These are phyloP conservation scores for Pangasius krempfi DNA, from an alignment of 2,797 vertebrate genomes.

Conservation along the genomic window DNA sequence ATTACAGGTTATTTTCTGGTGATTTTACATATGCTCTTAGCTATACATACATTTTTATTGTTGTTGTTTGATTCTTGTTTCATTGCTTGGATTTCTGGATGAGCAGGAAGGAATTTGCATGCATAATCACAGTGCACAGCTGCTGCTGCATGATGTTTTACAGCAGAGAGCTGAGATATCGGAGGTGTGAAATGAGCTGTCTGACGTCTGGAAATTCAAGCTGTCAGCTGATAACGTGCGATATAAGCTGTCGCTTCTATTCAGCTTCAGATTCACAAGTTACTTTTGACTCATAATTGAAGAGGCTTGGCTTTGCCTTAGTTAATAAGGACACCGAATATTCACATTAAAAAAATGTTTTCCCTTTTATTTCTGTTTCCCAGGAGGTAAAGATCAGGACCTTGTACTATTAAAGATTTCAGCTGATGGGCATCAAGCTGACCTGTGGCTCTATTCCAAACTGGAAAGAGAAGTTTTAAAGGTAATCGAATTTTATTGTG, in stretches of 20 bases:
- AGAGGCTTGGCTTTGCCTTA: neutral
- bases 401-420: constrained; percentile 18
- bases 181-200: constrained; percentile 46
- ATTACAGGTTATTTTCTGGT: neutral
- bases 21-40: constrained; percentile 5
- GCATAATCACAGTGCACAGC: constrained; percentile 43
- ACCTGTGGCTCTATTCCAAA: neutral
- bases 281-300: constrained; percentile 37
- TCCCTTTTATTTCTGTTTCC: constrained; percentile 13
- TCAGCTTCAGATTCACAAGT: constrained; percentile 29
- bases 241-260: constrained; percentile 44
- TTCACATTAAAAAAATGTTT: neutral
- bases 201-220: constrained; percentile 48
- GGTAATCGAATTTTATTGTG: constrained; percentile 29
- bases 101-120: constrained; percentile 37
- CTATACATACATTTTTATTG: neutral
- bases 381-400: constrained; percentile 8
- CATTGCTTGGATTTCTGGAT: constrained; percentile 9
- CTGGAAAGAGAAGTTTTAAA: constrained; percentile 19
- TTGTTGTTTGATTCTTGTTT: neutral
- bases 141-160: constrained; percentile 43
- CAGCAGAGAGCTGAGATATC: constrained; percentile 44
- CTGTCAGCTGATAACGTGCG: constrained; percentile 46
- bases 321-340: neutral
- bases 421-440: constrained; percentile 18